Base-by-base conservation (phyloP, 2,113 vertebrate species). In the Tachysurus fulvidraco region DNA sequence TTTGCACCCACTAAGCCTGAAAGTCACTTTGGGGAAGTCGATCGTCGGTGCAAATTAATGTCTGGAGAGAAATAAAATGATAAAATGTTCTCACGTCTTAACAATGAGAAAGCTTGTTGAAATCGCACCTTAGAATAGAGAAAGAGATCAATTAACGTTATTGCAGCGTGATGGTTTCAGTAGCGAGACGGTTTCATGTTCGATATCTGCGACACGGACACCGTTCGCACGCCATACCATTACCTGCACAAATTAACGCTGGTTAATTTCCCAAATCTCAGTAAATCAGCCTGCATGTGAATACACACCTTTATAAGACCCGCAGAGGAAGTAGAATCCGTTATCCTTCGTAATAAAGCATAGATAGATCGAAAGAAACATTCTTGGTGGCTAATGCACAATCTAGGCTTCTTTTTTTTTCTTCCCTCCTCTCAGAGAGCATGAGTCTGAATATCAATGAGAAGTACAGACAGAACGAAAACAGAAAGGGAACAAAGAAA, bases 401-500 rank as follows among this genome's bases (percentile, higher is more conserved):
- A 52, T 78, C 50, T 54, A 52, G 74, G 28, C 46, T 16, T 52
- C 19, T 73, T 76, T 52, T 73, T 36, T 36, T 36, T 36, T 36
- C 36, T 36, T 36, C 17, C 14, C 73, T 3, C n/a, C 74, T 28
- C 25, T 28, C 25, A 2, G 44, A 76, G 73, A 52, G 44, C 73
- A 76, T n/a, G 73, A 76, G 73, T 9, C 74, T 16, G 74, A 78
- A 78, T 78, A 55, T 17, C n/a, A 78, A 78, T 78, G 50, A 79
- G 62, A 52, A 59, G 82, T 46, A 62, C 28, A 74, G 85, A 82
- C 57, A 64, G 88, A 85, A 62, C 60, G 87, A 83, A 60, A 41
- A 87, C 52, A 77, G 88, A 57, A 80, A 88, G 13, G 85, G 67
- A 60, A 89, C 13, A 44, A 60, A 77, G 14, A 87, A 81, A 46